Base-by-base conservation (phyloP, 2,888 invertebrate genomes). In the Tipula lateralis region DNA sequence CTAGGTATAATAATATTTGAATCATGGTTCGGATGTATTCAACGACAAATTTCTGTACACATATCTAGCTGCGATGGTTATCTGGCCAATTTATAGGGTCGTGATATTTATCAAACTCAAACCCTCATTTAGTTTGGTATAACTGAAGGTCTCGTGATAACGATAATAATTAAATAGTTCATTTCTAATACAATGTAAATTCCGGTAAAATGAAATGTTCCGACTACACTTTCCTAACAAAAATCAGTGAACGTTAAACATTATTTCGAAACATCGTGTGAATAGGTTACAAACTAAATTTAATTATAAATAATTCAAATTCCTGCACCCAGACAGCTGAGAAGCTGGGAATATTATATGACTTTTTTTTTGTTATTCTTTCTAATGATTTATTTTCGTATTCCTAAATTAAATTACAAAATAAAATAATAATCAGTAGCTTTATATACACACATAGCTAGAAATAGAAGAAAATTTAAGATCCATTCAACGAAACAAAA, bases 331-430 rank as follows among this genome's bases (percentile, higher is more conserved):
- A 66, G 7, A 3, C 24, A 16, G 32, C 36, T 2, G 12, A 36
- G 12, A 44, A 36, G 36, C 32, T 36, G 36, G n/a, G n/a, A 36
- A 36, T 9, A 36, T 36, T 36, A 36, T 66, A 66, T n/a, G n/a
- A n/a, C n/a, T n/a, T n/a, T n/a, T 66, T 66, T 66, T 19, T 66
- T 44, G 44, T 44, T 16, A 66, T 66, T 24, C 66, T 66, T 66
- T 66, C 66, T 24, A 24, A 66, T 66, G 66, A 66, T 66, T 66
- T 66, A 66, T 66, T 66, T 66, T 66, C 66, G 66, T 66, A 66
- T 66, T 66, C 66, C 66, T n/a, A 66, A 66, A 66, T 66, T 66
- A 66, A 66, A 66, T 66, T 66, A 66, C 66, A 66, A 24, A 66
- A 66, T 9, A 66, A 24, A 66, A 66, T 9, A 66, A 66, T 66